These are phyloP conservation scores for Myioborus melanocephalus DNA, from an alignment of 2,797 vertebrate species.

Conservation along the genomic window DNA sequence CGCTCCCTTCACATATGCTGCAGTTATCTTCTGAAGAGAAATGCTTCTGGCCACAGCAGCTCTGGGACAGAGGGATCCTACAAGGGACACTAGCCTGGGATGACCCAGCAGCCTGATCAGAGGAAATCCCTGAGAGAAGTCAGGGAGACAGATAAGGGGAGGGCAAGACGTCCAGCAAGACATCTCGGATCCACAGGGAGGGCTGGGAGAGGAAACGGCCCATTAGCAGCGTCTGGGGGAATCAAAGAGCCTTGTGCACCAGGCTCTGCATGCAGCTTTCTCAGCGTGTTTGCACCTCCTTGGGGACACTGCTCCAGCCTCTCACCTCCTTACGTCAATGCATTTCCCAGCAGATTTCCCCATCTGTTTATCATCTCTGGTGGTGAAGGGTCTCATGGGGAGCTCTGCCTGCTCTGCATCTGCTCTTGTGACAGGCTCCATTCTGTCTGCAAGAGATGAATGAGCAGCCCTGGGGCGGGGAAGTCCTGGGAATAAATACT, in stretches of 20 bases:
- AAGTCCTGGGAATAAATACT: constrained; percentile 56
- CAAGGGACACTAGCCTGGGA: background rate
- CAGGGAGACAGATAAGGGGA: background rate
- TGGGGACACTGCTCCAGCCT: constrained; percentile 28
- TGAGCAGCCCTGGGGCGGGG: constrained; percentile 1
- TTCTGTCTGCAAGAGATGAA: constrained; percentile 40
- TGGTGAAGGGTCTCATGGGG: constrained; percentile 48
- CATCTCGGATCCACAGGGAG: background rate
- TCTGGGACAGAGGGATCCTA: background rate
- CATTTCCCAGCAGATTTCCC: constrained; percentile 59
- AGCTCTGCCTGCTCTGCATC: constrained; percentile 54
- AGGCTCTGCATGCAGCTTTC: constrained; percentile 1
- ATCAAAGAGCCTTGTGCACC: constrained; percentile 33
- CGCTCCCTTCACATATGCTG: fast-evolving
- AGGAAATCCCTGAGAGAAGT: constrained; percentile 35
- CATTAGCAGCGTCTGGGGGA: constrained; percentile 26
- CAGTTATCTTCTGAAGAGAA: background rate
- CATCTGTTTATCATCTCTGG: constrained; percentile 65
- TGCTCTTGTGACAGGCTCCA: constrained; percentile 56
- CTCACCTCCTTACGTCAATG: constrained; percentile 62
- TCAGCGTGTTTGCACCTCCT: constrained; percentile 9
- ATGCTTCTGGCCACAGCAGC: background rate
- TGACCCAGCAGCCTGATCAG: background rate
- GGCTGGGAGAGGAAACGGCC: constrained; percentile 42
- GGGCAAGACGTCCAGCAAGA: background rate